phyloP scores from a whole-genome alignment of 2,797 vertebrate genomes.

The Squalus acanthias region DNA sequence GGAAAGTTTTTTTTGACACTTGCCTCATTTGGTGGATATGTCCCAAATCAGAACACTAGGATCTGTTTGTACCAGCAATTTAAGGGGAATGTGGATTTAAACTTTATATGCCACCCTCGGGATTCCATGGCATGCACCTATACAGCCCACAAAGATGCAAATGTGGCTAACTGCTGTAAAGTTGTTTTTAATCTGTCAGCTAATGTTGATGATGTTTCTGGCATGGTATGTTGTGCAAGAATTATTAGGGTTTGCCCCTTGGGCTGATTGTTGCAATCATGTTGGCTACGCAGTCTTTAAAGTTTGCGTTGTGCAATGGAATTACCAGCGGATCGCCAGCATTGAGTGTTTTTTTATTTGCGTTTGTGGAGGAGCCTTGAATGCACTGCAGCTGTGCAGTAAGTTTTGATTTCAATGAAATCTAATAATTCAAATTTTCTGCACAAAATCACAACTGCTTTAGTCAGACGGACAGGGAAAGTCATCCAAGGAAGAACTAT shows the following conservation, averaged over 20 bases:
- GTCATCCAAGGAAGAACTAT: background rate
- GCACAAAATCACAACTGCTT: background rate
- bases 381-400: background rate
- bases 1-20: background rate
- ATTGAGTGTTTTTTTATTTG: no score
- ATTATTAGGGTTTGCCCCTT: background rate
- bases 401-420: background rate
- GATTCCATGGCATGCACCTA: background rate
- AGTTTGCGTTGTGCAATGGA: background rate
- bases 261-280: background rate
- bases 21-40: background rate
- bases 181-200: background rate
- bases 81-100: background rate
- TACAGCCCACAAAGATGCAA: background rate
- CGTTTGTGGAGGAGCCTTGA: background rate
- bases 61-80: background rate
- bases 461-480: background rate
- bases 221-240: background rate
- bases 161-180: no score
- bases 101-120: background rate
- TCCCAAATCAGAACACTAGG: background rate
- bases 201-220: slow-evolving; percentile 12
- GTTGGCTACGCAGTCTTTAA: background rate
- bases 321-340: background rate
- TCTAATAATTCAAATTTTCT: background rate